phyloP scores from a whole-genome alignment of 1,140 invertebrate species.

The Drosophila nikananu region DNA sequence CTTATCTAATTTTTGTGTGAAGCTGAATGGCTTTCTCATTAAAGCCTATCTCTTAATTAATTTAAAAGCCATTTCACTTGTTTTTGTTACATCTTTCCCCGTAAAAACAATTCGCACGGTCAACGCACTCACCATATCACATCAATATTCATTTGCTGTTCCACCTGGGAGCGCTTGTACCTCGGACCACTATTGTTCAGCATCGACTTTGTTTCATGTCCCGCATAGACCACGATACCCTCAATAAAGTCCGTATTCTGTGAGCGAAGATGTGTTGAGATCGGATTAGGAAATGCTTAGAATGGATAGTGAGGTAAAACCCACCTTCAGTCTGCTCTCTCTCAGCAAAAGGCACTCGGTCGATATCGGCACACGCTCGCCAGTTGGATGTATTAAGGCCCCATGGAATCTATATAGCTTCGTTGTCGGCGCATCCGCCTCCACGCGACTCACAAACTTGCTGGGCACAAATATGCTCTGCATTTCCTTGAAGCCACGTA shows the following conservation, averaged over 20 bases:
- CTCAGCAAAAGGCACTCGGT: constrained; percentile 97
- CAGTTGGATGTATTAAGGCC: constrained; percentile 93
- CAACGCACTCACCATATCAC: constrained; percentile 91
- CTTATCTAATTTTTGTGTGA: neutral
- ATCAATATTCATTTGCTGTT: constrained; percentile 97
- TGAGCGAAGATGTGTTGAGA: neutral
- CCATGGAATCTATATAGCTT: constrained; percentile 98
- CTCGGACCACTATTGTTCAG: constrained; percentile 98
- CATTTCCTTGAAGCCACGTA: constrained; percentile 87
- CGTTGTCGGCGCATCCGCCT: constrained; percentile 97
- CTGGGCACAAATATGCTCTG: constrained; percentile 91
- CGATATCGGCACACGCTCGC: constrained; percentile 92
- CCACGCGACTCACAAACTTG: constrained; percentile 93
- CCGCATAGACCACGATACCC: constrained; percentile 98
- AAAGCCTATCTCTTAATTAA: neutral
- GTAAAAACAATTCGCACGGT: constrained; percentile 9
- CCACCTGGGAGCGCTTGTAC: constrained; percentile 97
- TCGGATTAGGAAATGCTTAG: neutral
- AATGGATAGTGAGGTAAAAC: constrained; percentile 70
- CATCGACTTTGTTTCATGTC: constrained; percentile 99
- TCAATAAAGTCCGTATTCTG: constrained; percentile 92
- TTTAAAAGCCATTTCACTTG: neutral
- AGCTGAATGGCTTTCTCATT: neutral
- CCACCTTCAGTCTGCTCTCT: constrained; percentile 97
- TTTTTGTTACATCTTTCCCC: neutral